Evolutionary conservation across 2,888 invertebrate genomes (phyloP).

Genomic region (Sarcophaga carnaria): DNA sequence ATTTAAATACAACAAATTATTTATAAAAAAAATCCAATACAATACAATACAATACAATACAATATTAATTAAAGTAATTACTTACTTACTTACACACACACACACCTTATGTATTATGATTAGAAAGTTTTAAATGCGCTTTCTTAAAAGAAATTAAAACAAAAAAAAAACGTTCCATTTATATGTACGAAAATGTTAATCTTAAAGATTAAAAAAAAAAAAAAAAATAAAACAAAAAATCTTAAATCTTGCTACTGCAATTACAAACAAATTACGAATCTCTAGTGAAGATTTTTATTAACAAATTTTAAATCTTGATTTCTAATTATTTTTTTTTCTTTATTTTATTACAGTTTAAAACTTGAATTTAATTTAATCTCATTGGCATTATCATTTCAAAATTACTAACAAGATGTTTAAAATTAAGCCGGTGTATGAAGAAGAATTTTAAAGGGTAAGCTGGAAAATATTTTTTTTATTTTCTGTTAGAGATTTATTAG

Average conservation of each 20-base stretch:
- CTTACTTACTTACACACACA: conserved; percentile 24
- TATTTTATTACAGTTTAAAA: conserved; percentile 13
- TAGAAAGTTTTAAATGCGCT: conserved; percentile 54
- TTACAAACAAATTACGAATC: conserved; percentile 12
- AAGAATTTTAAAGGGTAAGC: too few species aligned
- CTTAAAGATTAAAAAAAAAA: conserved; percentile 63
- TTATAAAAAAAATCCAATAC: neutral
- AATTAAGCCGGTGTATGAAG: too few species aligned
- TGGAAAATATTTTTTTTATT: too few species aligned
- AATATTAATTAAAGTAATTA: conserved; percentile 42
- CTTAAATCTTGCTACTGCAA: conserved; percentile 59
- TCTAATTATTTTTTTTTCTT: neutral
- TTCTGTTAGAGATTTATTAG: too few species aligned
- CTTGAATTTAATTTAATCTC: too few species aligned
- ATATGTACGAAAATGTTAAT: conserved; percentile 55
- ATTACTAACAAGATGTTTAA: too few species aligned
- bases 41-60: conserved; percentile 18
- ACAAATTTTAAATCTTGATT: neutral
- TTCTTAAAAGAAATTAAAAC: conserved; percentile 28
- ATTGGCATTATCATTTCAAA: too few species aligned
- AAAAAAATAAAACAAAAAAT: neutral
- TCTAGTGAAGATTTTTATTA: conserved; percentile 33
- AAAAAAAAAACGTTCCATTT: conserved; percentile 66
- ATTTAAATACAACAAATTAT: conserved; percentile 36
- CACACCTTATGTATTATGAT: conserved; percentile 54